Conservation (phyloP, 2,888 invertebrate genomes). For the Seira ritae region DNA sequence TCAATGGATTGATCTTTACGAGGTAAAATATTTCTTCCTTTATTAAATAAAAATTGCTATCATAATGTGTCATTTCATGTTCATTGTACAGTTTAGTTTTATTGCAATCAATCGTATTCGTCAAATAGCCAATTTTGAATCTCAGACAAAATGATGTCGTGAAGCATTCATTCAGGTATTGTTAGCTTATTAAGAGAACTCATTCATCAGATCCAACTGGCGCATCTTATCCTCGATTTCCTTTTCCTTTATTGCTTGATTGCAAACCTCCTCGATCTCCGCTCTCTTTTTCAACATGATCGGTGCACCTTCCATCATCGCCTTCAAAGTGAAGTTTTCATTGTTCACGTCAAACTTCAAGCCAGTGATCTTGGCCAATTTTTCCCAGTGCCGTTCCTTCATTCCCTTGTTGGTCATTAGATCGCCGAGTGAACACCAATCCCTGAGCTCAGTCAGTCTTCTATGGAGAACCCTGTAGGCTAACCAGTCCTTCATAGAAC, state of each 20-base stretch:
- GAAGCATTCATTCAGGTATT: too few species aligned
- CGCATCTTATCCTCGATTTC: slow-evolving; percentile 93
- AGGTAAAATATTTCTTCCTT: too few species aligned
- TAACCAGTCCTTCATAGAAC: slow-evolving; percentile 86
- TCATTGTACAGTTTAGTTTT: too few species aligned
- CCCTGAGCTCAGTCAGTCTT: slow-evolving; percentile 86
- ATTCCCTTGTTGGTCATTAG: slow-evolving; percentile 92
- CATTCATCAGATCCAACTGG: slow-evolving; percentile 78
- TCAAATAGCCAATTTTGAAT: too few species aligned
- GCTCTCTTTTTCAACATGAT: slow-evolving; percentile 82
- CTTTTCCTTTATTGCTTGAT: slow-evolving; percentile 91
- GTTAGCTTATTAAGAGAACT: slow-evolving; percentile 30
- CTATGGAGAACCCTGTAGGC: slow-evolving; percentile 89
- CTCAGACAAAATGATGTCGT: too few species aligned
- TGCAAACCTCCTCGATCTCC: slow-evolving; percentile 85
- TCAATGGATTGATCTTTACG: too few species aligned
- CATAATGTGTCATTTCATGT: too few species aligned
- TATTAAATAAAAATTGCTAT: too few species aligned
- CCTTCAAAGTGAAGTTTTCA: slow-evolving; percentile 86
- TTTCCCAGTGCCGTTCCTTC: slow-evolving; percentile 88
- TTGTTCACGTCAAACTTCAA: slow-evolving; percentile 88
- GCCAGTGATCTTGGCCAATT: slow-evolving; percentile 79
- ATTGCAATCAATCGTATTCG: too few species aligned
- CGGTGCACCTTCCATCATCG: slow-evolving; percentile 88
- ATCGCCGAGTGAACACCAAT: slow-evolving; percentile 89